Evolutionary conservation across 2,113 vertebrate genomes (phyloP).

Genomic region (Burhinus bistriatus): DNA sequence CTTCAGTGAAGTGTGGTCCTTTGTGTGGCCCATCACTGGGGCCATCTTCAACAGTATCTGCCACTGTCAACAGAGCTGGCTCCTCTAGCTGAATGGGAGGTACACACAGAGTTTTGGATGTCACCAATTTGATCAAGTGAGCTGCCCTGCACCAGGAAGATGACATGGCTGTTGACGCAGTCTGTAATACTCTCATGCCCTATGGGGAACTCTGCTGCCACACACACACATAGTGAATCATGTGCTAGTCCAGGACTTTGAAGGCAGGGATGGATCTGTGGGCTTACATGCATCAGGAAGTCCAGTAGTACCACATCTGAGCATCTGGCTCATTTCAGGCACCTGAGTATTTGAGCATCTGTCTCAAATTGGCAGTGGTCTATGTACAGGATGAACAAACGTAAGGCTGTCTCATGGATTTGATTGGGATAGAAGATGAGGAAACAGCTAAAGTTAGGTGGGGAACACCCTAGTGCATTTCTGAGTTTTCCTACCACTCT

Average conservation of each 20-base stretch:
- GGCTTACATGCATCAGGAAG: conserved; percentile 56
- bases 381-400: background rate
- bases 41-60: background rate
- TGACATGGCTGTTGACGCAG: background rate
- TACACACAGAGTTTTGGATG: background rate
- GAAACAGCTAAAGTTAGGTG: background rate
- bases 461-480: background rate
- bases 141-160: background rate
- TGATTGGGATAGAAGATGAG: background rate
- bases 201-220: background rate
- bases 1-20: background rate
- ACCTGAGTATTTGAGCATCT: conserved; percentile 40
- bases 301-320: conserved; percentile 14
- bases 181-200: background rate
- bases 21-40: background rate
- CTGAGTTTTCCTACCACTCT: background rate
- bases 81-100: background rate
- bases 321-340: conserved; percentile 45
- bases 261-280: conserved; percentile 57
- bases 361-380: conserved; percentile 31
- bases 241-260: background rate
- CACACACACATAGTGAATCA: background rate
- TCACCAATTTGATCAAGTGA: background rate
- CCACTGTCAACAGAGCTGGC: background rate
- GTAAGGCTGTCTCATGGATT: background rate